Percentiles rank a stretch among this genome's conserved stretches.
These are phyloP conservation scores for Galerucella pusilla DNA, from an alignment of 2,888 invertebrate genomes.

Conservation along the genomic window DNA sequence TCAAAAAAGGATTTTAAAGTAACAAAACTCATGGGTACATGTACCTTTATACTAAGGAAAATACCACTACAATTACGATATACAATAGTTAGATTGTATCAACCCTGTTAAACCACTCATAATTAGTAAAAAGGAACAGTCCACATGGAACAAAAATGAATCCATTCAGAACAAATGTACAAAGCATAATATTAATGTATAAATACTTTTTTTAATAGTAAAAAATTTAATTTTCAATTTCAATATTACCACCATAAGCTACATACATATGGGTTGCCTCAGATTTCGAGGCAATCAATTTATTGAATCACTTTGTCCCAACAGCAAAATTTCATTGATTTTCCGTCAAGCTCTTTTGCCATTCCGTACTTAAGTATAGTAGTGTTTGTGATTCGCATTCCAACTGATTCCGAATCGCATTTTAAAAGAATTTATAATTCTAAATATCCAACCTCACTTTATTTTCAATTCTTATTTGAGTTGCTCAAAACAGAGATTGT, in stretches of 20 bases:
- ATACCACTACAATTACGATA: background rate
- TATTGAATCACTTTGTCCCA: too few species aligned
- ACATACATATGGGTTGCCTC: too few species aligned
- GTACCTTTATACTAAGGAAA: background rate
- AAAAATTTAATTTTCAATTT: background rate
- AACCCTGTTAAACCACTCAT: background rate
- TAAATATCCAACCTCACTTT: too few species aligned
- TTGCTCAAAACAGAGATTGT: too few species aligned
- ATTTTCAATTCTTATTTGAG: too few species aligned
- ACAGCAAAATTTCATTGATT: too few species aligned
- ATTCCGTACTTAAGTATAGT: too few species aligned
- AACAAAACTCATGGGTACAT: background rate
- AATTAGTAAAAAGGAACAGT: background rate
- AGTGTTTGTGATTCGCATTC: too few species aligned
- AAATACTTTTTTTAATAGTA: background rate
- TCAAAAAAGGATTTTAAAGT: background rate
- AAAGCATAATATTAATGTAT: background rate
- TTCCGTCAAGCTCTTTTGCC: too few species aligned
- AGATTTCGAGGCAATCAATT: too few species aligned
- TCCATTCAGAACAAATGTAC: background rate
- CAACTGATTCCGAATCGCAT: too few species aligned
- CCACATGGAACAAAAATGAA: background rate
- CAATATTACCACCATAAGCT: background rate
- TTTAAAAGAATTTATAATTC: too few species aligned
- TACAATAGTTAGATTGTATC: background rate